Evolutionary conservation across 2,113 vertebrate species (phyloP).

Genomic region (Nasalis larvatus): DNA sequence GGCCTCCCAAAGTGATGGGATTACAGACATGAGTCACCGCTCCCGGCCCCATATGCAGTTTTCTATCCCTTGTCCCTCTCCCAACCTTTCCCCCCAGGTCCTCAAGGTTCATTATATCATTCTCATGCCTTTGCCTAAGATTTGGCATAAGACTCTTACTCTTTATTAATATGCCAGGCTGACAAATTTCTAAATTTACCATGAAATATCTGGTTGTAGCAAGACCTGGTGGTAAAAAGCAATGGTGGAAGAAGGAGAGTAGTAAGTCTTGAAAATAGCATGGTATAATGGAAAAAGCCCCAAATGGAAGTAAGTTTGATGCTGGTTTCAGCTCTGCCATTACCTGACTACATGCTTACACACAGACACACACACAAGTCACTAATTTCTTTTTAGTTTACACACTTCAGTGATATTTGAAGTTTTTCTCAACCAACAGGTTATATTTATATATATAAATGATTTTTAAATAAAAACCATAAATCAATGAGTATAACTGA

Average conservation of each 20-base stretch:
- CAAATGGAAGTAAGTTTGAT: not conserved
- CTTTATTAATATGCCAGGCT: not conserved
- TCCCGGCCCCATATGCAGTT: too few species aligned
- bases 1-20: too few species aligned
- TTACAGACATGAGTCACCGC: too few species aligned
- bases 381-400: slow-evolving; percentile 2
- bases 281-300: not conserved
- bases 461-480: not conserved
- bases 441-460: not conserved
- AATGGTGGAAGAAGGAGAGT: not conserved
- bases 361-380: not conserved
- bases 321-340: not conserved
- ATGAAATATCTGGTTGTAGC: not conserved
- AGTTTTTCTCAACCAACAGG: not conserved
- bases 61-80: too few species aligned
- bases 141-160: not conserved
- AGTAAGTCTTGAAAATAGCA: slow-evolving; percentile 28
- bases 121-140: too few species aligned
- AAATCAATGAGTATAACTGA: not conserved
- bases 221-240: not conserved
- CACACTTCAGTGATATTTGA: not conserved
- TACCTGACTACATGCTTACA: not conserved
- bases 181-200: slow-evolving; percentile 51
- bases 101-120: too few species aligned
- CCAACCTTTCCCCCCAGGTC: too few species aligned